Evolutionary conservation across 2,797 vertebrate genomes (phyloP), one percentile per base, ranked within the genome.

Genomic region (Phalanger gymnotis): DNA sequence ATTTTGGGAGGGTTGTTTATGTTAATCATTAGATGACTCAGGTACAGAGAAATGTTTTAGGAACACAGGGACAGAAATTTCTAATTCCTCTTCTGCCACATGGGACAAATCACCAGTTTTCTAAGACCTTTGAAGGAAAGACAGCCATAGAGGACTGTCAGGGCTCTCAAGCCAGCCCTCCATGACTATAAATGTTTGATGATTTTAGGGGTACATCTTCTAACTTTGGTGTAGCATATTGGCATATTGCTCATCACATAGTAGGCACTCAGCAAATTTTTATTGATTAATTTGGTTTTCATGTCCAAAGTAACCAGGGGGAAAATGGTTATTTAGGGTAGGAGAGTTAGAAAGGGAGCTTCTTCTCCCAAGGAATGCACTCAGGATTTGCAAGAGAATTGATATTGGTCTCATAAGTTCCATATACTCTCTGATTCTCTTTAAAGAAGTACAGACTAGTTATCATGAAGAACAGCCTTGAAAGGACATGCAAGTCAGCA

Each of bases 131-230:
- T 87, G 40, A 87, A 87, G 25, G 9, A 51, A 87, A 87, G 22
- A 47, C 12, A 47, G 0, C 9, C 2, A 51, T 27, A 87, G 10
- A 51, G 73, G 22, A 87, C 40, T 81, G 6, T 10, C 22, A 81
- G 34, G 73, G 1, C 61, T 93, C 31, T 58, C 91, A 92, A 53
- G 53, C 40, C 66, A 91, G 51, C 87, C 16, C 1, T 94, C 30
- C 91, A 9, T 19, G 28, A 73, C 90, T 93, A 92, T 9, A 93
- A 27, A 61, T 87, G 58, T 53, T 14, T 94, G 53, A 19, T 89
- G 91, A 94, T 92, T 93, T 31, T 92, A 93, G 87, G 92, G 95
- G 92, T 55, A 91, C 91, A 66, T 30, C 90, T 94, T 16, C 2
- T 91, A 96, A 5, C 14, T 93, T 97, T 95, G 31, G 30, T 40